phyloP scores from a whole-genome alignment of 2,113 vertebrate species.

The Caloenas nicobarica region DNA sequence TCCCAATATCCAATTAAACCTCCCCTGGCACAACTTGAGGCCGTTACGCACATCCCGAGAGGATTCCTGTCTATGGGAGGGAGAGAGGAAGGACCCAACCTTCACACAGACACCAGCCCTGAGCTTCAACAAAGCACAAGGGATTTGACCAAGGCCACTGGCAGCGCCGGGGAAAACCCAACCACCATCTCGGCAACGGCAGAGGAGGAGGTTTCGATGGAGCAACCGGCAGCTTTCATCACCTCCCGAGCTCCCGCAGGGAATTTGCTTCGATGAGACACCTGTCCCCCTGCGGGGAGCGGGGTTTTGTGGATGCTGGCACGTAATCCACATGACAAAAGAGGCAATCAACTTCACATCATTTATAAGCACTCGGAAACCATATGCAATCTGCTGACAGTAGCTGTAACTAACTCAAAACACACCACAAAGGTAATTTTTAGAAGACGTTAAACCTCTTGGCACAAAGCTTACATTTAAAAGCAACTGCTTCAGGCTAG shows the following conservation, averaged over 20 bases:
- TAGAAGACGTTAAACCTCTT: not conserved
- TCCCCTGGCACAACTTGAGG: too few relatives aligned
- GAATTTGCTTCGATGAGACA: not conserved
- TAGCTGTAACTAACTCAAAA: not conserved
- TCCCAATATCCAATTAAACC: too few relatives aligned
- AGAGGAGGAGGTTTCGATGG: not conserved
- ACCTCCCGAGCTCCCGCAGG: not conserved
- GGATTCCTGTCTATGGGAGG: not conserved
- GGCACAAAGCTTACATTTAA: not conserved
- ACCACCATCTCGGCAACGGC: not conserved
- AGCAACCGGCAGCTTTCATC: not conserved
- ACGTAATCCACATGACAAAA: not conserved
- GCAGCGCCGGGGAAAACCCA: not conserved
- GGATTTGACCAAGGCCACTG: not conserved
- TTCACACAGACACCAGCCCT: not conserved
- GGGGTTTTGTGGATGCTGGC: not conserved
- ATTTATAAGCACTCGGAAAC: not conserved
- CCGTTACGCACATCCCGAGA: rapidly evolving
- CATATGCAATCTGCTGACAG: not conserved
- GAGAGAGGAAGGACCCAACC: not conserved
- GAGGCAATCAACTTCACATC: not conserved
- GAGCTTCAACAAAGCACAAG: not conserved
- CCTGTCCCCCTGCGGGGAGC: not conserved
- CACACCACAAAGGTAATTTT: not conserved
- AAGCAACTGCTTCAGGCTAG: not conserved